Conservation (phyloP, 53 echinoderm and acorn worm genomes). For the Paracentrotus lividus region DNA sequence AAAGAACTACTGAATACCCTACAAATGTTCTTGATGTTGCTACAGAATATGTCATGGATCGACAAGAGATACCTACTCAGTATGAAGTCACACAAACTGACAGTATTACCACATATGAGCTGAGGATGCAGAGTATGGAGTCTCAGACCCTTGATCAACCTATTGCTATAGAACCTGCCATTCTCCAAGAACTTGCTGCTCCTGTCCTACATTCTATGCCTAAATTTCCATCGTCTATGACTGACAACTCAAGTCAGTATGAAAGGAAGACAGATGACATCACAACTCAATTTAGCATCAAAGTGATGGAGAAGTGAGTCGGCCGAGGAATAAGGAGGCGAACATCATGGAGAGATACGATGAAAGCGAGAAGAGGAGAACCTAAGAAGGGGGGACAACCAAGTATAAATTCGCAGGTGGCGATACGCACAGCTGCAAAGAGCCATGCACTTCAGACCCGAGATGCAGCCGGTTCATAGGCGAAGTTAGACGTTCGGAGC, state of each 20-base stretch:
- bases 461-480: too few relatives aligned
- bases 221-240: neutral
- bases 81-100: neutral
- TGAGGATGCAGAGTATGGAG: neutral
- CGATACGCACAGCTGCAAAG: too few relatives aligned
- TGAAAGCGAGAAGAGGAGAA: too few relatives aligned
- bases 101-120: neutral
- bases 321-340: too few relatives aligned
- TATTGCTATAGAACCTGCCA: slow-evolving; percentile 2
- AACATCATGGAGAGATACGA: too few relatives aligned
- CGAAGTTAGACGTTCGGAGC: too few relatives aligned
- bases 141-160: neutral
- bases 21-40: neutral
- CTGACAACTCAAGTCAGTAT: slow-evolving; percentile 20
- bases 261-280: neutral
- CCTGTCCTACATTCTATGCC: slow-evolving; percentile 13
- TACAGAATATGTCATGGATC: neutral
- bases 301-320: too few relatives aligned
- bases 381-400: too few relatives aligned
- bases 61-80: neutral
- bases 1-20: neutral
- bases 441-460: too few relatives aligned
- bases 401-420: too few relatives aligned
- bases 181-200: slow-evolving; percentile 21
- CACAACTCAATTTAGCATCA: neutral